phyloP scores from a whole-genome alignment of 1,140 invertebrate species.

The Drosophila mojavensis region DNA sequence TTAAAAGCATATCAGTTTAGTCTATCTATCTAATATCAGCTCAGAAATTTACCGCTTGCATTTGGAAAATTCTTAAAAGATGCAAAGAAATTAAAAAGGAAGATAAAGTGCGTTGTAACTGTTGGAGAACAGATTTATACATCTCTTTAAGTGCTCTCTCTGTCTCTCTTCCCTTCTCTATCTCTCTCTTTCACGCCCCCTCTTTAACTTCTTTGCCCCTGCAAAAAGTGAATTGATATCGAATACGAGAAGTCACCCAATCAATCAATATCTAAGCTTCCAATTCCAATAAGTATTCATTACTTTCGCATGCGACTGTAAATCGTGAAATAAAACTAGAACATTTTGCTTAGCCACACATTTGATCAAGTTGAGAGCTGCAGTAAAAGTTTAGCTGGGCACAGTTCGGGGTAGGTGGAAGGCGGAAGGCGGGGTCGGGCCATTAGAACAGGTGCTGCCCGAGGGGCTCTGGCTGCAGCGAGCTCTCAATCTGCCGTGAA shows the following conservation, averaged over 20 bases:
- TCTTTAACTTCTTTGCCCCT: no score
- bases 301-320: background rate
- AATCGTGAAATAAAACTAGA: background rate
- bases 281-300: no score
- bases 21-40: no score
- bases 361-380: conserved; percentile 24
- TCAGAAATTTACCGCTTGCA: no score
- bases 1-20: no score
- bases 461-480: conserved; percentile 8
- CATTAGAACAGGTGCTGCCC: conserved; percentile 63
- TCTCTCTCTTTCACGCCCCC: no score
- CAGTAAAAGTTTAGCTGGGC: background rate
- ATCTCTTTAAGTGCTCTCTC: background rate
- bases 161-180: no score
- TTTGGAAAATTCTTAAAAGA: no score
- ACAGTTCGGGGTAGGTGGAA: background rate
- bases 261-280: background rate
- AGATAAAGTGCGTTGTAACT: background rate
- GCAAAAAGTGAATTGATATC: no score
- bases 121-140: no score
- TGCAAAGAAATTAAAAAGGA: no score
- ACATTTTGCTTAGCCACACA: background rate
- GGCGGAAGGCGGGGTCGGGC: background rate
- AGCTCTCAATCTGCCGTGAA: conserved; percentile 46
- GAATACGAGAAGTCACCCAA: no score